Evolutionary conservation across 2,888 invertebrate species (phyloP).

Genomic region (Psylliodes chrysocephalus): DNA sequence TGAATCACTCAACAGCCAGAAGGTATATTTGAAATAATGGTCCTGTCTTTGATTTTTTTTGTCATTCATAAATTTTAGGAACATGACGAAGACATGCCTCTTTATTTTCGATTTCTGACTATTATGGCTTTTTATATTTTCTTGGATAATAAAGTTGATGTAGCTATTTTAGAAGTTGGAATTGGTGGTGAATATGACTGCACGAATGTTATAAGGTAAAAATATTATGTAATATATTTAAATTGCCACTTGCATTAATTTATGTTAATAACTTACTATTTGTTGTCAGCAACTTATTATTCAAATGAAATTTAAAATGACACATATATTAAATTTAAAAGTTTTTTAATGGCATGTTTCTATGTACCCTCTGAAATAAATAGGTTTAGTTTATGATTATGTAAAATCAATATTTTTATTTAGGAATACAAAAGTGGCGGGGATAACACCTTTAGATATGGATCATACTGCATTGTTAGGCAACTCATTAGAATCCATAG

Average conservation of each 20-base stretch:
- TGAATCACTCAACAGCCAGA: constrained; percentile 67
- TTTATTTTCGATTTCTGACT: constrained; percentile 95
- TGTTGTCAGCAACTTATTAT: too few species aligned
- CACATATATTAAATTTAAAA: too few species aligned
- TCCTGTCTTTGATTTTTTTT: too few species aligned
- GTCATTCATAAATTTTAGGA: constrained; percentile 67
- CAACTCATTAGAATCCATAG: constrained; percentile 84
- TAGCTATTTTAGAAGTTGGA: constrained; percentile 95
- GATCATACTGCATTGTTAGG: constrained; percentile 91
- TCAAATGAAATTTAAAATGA: too few species aligned
- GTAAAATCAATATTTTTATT: constrained; percentile 27
- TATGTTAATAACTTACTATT: too few species aligned
- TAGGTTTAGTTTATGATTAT: too few species aligned
- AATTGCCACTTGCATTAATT: too few species aligned
- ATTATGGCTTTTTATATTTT: constrained; percentile 92
- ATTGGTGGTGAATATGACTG: constrained; percentile 95
- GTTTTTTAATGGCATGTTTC: too few species aligned
- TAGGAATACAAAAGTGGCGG: constrained; percentile 85
- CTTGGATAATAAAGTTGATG: constrained; percentile 85
- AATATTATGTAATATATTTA: too few species aligned
- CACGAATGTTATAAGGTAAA: constrained; percentile 88
- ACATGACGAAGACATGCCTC: constrained; percentile 80
- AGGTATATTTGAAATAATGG: constrained; percentile 59
- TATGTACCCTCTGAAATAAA: too few species aligned
- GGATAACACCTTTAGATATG: constrained; percentile 88